phyloP scores from a whole-genome alignment of 2,113 vertebrate genomes.

The Neomonachus schauinslandi region DNA sequence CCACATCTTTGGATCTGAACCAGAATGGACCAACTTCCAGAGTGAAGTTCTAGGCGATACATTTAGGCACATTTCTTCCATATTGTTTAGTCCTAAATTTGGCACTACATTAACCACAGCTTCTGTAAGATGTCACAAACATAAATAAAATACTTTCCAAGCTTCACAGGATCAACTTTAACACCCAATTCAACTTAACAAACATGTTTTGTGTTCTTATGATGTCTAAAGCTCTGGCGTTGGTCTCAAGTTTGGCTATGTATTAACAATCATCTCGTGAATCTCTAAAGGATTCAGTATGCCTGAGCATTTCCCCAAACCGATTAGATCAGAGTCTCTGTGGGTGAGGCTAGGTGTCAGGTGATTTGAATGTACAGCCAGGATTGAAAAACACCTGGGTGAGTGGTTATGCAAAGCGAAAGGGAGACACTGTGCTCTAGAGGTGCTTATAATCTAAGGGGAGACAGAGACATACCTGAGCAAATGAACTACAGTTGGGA shows the following conservation, averaged over 20 bases:
- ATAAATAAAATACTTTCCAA: neutral
- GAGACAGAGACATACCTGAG: neutral
- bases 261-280: neutral
- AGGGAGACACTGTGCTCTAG: neutral
- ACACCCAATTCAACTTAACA: neutral
- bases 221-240: neutral
- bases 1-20: neutral
- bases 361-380: neutral
- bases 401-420: neutral
- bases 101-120: neutral
- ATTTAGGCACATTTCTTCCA: neutral
- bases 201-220: neutral
- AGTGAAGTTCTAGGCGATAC: neutral
- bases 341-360: neutral
- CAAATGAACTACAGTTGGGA: neutral
- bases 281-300: neutral
- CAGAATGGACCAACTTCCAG: neutral
- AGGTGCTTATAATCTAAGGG: neutral
- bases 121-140: neutral
- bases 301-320: neutral
- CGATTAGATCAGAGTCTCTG: constrained; percentile 2
- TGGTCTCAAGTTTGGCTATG: neutral
- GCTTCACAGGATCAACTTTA: neutral
- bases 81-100: neutral
- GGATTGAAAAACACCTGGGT: neutral